phyloP scores from a whole-genome alignment of 2,888 invertebrate genomes.

The Agrotis ipsilon region DNA sequence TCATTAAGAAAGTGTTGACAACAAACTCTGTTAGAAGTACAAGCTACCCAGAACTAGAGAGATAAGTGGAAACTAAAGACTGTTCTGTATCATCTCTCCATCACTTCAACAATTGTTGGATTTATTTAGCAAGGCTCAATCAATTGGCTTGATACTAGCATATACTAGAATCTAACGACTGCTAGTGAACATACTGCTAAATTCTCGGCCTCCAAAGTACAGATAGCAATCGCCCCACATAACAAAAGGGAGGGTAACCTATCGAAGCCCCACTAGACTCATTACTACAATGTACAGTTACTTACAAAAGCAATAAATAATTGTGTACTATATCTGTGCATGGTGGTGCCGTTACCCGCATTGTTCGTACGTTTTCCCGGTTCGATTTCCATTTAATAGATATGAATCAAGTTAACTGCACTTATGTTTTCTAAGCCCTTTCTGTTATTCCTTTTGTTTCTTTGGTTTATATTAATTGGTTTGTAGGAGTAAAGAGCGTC shows the following conservation, averaged over 20 bases:
- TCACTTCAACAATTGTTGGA: too few relatives aligned
- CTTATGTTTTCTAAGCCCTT: slow-evolving; percentile 17
- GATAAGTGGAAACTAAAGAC: too few relatives aligned
- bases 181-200: neutral
- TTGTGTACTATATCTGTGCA: slow-evolving; percentile 51
- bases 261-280: slow-evolving; percentile 48
- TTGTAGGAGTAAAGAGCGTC: neutral
- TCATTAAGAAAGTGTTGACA: neutral
- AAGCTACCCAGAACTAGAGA: neutral
- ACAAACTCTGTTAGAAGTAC: neutral
- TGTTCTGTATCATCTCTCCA: neutral
- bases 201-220: neutral
- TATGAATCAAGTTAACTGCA: slow-evolving; percentile 57
- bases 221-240: neutral
- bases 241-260: slow-evolving; percentile 3
- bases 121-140: too few relatives aligned
- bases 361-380: slow-evolving; percentile 59
- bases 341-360: slow-evolving; percentile 59
- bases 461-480: neutral
- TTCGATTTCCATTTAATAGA: slow-evolving; percentile 60
- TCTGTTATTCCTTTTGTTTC: slow-evolving; percentile 3
- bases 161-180: too few relatives aligned
- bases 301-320: slow-evolving; percentile 52
- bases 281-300: slow-evolving; percentile 42
- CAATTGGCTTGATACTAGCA: too few relatives aligned